Evolutionary conservation across 2,113 vertebrate genomes (phyloP).

Genomic region (Calypte anna): DNA sequence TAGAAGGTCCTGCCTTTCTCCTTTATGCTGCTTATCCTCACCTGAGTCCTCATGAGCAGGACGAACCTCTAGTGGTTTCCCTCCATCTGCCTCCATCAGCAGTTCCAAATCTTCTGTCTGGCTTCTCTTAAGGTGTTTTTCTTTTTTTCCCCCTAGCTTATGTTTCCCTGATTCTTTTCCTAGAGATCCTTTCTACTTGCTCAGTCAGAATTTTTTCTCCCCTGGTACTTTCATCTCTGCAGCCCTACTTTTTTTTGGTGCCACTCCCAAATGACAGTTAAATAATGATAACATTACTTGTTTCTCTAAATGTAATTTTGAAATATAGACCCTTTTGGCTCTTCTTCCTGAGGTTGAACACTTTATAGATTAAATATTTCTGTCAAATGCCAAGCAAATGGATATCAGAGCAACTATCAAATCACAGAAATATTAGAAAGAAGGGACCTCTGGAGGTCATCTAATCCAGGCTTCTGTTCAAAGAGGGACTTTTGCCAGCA

Average conservation of each 20-base stretch:
- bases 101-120: constrained; percentile 26
- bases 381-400: neutral
- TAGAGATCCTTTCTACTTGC: neutral
- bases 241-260: neutral
- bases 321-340: neutral
- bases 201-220: neutral
- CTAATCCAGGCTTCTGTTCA: neutral
- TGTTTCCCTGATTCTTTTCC: neutral
- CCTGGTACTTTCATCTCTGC: neutral
- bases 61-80: constrained; percentile 42
- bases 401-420: neutral
- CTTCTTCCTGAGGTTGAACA: neutral
- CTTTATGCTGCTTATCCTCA: constrained; percentile 16
- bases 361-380: constrained; percentile 1
- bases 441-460: neutral
- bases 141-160: neutral
- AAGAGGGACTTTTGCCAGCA: neutral
- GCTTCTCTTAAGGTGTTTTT: neutral
- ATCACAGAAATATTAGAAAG: neutral
- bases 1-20: neutral
- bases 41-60: neutral
- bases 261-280: neutral
- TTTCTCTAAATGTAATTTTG: neutral
- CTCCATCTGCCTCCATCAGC: constrained; percentile 36
- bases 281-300: neutral